Evolutionary conservation across 1,140 invertebrate genomes (phyloP).

Genomic region (Conus betulinus): DNA sequence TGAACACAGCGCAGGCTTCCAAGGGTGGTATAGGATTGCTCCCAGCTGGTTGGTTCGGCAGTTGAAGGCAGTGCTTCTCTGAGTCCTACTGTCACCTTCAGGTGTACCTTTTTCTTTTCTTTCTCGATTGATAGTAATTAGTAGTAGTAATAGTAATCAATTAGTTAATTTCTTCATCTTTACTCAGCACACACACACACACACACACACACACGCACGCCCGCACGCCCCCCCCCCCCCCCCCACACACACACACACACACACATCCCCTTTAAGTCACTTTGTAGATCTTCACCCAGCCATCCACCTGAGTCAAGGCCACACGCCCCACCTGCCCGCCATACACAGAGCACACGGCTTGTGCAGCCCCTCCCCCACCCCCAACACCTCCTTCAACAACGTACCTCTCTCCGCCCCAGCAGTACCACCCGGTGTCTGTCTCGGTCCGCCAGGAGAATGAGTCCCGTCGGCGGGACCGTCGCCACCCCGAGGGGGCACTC

Average conservation of each 20-base stretch:
- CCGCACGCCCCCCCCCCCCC: no score
- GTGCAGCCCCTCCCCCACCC: slow-evolving; percentile 27
- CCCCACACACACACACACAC: no score
- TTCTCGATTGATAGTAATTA: no score
- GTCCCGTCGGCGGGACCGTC: slow-evolving; percentile 20
- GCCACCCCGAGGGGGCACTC: slow-evolving; percentile 46
- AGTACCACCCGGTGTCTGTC: slow-evolving; percentile 37
- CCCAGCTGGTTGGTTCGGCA: no score
- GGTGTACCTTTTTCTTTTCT: neutral
- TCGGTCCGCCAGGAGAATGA: slow-evolving; percentile 42
- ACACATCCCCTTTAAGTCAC: no score
- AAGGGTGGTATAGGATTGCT: no score
- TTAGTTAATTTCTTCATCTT: no score
- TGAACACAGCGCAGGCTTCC: no score
- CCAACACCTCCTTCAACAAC: slow-evolving; percentile 19
- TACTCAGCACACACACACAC: neutral
- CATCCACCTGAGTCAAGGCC: slow-evolving; percentile 45
- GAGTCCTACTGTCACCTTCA: no score
- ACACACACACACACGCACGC: no score
- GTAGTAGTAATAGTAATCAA: no score
- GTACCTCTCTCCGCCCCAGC: slow-evolving; percentile 36
- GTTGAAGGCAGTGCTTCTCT: no score
- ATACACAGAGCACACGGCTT: slow-evolving; percentile 45
- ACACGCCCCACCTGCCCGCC: neutral
- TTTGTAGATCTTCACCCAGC: slow-evolving; percentile 46